A percentile compares a stretch with the other conserved stretches of the same genome.
Conservation (phyloP, 2,113 vertebrate species). For the Hiodon alosoides region DNA sequence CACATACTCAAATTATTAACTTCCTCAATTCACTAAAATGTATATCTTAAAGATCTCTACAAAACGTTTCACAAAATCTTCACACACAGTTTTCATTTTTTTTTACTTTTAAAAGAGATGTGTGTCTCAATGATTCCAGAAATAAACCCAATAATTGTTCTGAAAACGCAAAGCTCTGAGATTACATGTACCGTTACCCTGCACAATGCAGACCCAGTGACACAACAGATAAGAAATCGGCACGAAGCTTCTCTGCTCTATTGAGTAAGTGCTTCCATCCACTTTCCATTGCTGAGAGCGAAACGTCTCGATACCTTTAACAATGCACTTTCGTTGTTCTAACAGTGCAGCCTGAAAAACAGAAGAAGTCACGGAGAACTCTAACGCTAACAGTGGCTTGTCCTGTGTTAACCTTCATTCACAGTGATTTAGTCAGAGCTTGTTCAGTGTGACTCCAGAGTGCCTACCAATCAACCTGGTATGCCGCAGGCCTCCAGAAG, state of each 20-base stretch:
- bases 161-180: no score
- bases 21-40: not conserved
- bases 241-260: not conserved
- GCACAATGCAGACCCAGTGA: no score
- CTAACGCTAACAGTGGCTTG: constrained; percentile 19
- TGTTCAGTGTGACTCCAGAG: constrained; percentile 9
- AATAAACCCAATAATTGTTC: not conserved
- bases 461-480: constrained; percentile 38
- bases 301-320: not conserved
- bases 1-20: constrained; percentile 28
- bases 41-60: no score
- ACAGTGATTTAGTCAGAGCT: constrained; percentile 35
- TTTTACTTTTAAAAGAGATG: no score
- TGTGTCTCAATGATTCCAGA: not conserved
- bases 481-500: constrained; percentile 41
- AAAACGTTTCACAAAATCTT: not conserved
- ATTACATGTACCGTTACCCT: no score
- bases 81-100: not conserved
- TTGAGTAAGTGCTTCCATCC: constrained; percentile 2
- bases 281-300: not conserved
- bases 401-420: constrained; percentile 47
- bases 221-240: not conserved
- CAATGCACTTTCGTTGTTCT: constrained; percentile 14
- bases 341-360: constrained; percentile 17
- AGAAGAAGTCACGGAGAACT: constrained; percentile 17